These are phyloP conservation scores for Anagrus nilaparvatae DNA, from an alignment of 1,140 invertebrate species.

Conservation along the genomic window DNA sequence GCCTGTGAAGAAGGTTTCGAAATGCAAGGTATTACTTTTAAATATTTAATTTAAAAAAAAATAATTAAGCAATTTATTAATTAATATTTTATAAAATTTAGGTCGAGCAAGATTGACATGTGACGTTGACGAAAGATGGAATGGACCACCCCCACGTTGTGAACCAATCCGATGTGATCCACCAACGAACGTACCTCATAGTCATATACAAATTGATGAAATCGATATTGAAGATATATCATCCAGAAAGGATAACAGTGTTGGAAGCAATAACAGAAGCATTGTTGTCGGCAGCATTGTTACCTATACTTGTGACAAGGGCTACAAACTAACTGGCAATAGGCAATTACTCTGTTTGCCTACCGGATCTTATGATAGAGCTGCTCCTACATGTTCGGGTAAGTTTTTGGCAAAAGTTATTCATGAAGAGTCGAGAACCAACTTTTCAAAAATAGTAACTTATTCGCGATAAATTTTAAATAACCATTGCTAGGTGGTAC, in stretches of 20 bases:
- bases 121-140: slow-evolving; percentile 88
- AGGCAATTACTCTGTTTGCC: slow-evolving; percentile 59
- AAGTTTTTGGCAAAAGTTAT: slow-evolving; percentile 28
- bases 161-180: slow-evolving; percentile 70
- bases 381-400: slow-evolving; percentile 63
- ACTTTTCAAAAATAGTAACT: background rate
- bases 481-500: too few species aligned
- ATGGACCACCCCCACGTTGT: slow-evolving; percentile 82
- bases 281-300: slow-evolving; percentile 59
- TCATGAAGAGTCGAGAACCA: background rate
- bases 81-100: slow-evolving; percentile 11
- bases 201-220: slow-evolving; percentile 50
- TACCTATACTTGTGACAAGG: slow-evolving; percentile 64
- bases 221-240: slow-evolving; percentile 24
- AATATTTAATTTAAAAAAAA: too few species aligned
- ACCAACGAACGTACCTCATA: slow-evolving; percentile 62
- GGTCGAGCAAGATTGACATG: slow-evolving; percentile 72
- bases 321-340: slow-evolving; percentile 60
- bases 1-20: slow-evolving; percentile 73
- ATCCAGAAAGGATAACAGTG: background rate
- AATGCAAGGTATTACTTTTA: slow-evolving; percentile 66
- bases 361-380: slow-evolving; percentile 68
- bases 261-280: slow-evolving; percentile 40
- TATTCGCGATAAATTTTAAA: too few species aligned
- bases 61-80: slow-evolving; percentile 1